These are phyloP conservation scores for Circaetus gallicus DNA, from an alignment of 2,113 vertebrate species.

Conservation along the genomic window DNA sequence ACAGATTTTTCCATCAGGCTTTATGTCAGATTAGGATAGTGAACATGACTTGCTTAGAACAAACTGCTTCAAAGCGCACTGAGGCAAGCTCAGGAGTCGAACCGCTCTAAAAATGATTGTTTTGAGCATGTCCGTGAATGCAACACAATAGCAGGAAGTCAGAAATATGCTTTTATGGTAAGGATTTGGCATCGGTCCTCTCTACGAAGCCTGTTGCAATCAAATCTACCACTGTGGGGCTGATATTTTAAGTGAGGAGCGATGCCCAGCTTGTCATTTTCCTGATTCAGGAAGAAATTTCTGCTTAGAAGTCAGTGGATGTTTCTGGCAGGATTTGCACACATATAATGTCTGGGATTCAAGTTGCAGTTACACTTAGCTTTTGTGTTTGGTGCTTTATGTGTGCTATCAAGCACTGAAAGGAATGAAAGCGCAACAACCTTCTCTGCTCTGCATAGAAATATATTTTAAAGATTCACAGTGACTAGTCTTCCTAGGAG, in stretches of 20 bases:
- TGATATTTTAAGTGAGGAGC: neutral
- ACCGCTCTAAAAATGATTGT: conserved; percentile 41
- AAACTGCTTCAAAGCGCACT: conserved; percentile 72
- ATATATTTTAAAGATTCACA: neutral
- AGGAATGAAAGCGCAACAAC: neutral
- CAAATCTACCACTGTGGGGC: neutral
- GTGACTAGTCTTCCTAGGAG: neutral
- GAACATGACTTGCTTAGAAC: conserved; percentile 70
- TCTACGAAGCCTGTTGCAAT: neutral
- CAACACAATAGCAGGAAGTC: neutral
- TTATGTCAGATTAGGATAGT: conserved; percentile 71
- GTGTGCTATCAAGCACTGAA: neutral
- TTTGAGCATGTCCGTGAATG: conserved; percentile 11
- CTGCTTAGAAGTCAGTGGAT: neutral
- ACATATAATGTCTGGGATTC: neutral
- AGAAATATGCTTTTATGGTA: neutral
- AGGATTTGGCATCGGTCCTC: neutral
- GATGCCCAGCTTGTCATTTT: neutral
- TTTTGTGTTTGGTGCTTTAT: neutral
- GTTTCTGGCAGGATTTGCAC: neutral
- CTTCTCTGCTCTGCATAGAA: neutral
- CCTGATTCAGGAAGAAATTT: neutral
- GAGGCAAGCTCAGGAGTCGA: conserved; percentile 68
- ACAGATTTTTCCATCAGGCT: conserved; percentile 72
- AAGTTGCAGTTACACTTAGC: neutral